These are phyloP conservation scores for Alosa alosa DNA, from an alignment of 2,113 vertebrate species.

Conservation along the genomic window DNA sequence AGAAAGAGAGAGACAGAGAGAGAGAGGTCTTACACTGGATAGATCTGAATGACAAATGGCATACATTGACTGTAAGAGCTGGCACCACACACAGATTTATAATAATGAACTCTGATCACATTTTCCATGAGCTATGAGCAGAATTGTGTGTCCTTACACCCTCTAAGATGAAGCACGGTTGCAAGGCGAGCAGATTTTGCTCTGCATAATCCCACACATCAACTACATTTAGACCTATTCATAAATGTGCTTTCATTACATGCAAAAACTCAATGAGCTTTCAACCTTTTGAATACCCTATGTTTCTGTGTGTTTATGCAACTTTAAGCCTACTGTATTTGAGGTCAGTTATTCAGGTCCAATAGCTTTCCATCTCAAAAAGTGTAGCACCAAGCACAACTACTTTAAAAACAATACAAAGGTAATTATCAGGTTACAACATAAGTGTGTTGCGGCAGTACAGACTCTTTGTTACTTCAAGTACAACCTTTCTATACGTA, in stretches of 20 bases:
- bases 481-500: background rate
- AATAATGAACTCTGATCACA: background rate
- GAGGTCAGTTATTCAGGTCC: background rate
- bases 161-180: no score
- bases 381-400: background rate
- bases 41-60: background rate
- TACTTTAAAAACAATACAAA: background rate
- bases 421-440: background rate
- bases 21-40: background rate
- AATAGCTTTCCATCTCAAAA: background rate
- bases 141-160: no score
- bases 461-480: background rate
- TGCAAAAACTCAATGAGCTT: background rate
- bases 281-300: background rate
- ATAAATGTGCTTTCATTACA: background rate
- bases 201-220: background rate
- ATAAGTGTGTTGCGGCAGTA: background rate
- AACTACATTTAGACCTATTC: background rate
- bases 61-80: constrained; percentile 29
- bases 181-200: no score
- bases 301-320: background rate
- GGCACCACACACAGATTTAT: constrained; percentile 49
- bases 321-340: background rate
- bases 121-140: no score
- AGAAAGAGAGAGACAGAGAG: constrained; percentile 2